Evolutionary conservation across 1,140 invertebrate species (phyloP), one percentile per base, ranked within the genome.

Genomic region (Lasioglossum baleicum): DNA sequence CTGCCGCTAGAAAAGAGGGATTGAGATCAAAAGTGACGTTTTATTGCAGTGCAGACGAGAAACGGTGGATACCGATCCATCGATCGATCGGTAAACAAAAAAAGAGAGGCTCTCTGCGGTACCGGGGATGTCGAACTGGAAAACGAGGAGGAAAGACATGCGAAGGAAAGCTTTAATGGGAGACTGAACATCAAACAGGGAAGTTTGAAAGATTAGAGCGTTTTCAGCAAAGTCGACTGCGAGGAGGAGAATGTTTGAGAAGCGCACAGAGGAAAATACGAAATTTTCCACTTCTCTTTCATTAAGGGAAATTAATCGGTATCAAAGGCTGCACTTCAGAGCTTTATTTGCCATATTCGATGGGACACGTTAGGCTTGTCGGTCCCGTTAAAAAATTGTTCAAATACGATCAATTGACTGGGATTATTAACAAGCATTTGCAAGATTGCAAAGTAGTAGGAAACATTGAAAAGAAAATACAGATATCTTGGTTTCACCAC

Each of bases 71-170:
- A 31, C 35, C 67, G 56, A 44, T 48, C 26, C 48, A 81, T 68
- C 58, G 65, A 81, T 70, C 53, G 67, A 83, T 68, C 31, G 58
- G 63, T 68, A 66, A 72, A 75, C 31, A 70, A 83, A 76, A 76
- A 68, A 64, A 20, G 10, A 48, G 26, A 40, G 40, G 56, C 42
- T 2, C 42, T 2, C 13, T 11, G 31, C 35, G 35, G 35, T 35
- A 35, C 35, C 35, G 35, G 35, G 35, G 35, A 35, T 35, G 35
- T 35, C 3, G 72, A 67, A 75, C 31, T 20, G 40, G 58, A 60
- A 65, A 60, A 65, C 60, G 75, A 56, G 70, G 66, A 22, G 10
- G 61, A 31, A 17, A 26, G 15, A 15, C 13, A 17, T 7, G 56
- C 20, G 10, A 13, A 61, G 22, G 11, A 26, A 61, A 26, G 13